A percentile compares a stretch with the other conserved stretches of the same genome.
Conservation (phyloP, 2,888 invertebrate species). For the Netelia fuscicornis region DNA sequence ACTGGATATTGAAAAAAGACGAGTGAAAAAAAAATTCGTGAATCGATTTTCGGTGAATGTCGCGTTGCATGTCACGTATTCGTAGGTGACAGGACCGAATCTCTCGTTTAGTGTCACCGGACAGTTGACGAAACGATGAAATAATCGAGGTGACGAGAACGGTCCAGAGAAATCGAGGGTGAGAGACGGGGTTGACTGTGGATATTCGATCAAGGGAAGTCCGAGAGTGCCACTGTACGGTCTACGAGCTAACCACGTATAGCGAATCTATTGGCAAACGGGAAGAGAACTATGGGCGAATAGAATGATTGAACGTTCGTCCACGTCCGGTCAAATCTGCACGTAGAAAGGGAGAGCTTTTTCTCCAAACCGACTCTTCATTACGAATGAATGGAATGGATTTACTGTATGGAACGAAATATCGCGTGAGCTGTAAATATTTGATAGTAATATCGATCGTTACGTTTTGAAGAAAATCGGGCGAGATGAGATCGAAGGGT, state of each 20-base stretch:
- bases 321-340: background rate
- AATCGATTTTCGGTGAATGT: constrained; percentile 17
- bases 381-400: constrained; percentile 13
- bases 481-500: background rate
- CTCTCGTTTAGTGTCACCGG: constrained; percentile 36
- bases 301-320: constrained; percentile 39
- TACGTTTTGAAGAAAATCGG: background rate
- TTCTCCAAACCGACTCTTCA: constrained; percentile 8
- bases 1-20: too few species aligned
- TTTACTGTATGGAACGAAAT: background rate
- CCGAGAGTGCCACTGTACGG: constrained; percentile 20
- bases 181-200: constrained; percentile 29
- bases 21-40: background rate
- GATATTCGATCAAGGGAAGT: constrained; percentile 54
- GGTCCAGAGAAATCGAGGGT: constrained; percentile 15
- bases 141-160: constrained; percentile 31
- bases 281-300: constrained; percentile 9
- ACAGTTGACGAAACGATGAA: constrained; percentile 33
- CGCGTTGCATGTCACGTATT: constrained; percentile 16
- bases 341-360: constrained; percentile 13
- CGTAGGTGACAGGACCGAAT: constrained; percentile 18
- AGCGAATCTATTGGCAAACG: constrained; percentile 21
- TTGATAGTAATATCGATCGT: background rate
- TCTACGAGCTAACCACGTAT: background rate
- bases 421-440: constrained; percentile 1